These are phyloP conservation scores for Lysiphlebus fabarum DNA, from an alignment of 1,140 invertebrate genomes.

Conservation along the genomic window DNA sequence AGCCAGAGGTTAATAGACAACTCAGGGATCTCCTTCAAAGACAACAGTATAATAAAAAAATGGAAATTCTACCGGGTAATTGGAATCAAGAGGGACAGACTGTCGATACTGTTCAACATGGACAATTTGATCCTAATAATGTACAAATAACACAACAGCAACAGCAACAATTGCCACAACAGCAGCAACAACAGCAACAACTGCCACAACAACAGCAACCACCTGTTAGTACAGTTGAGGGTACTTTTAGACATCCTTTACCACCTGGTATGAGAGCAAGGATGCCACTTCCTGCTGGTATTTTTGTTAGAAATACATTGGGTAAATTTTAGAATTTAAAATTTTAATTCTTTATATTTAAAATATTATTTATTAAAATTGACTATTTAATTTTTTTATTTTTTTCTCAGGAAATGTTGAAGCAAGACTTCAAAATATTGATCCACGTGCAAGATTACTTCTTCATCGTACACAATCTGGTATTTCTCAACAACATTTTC, in stretches of 20 bases:
- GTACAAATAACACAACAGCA: slow-evolving; percentile 47
- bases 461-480: slow-evolving; percentile 46
- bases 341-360: slow-evolving; percentile 1
- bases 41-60: slow-evolving; percentile 61
- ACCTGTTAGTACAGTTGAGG: slow-evolving; percentile 43
- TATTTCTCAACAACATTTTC: slow-evolving; percentile 40
- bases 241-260: slow-evolving; percentile 60
- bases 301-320: slow-evolving; percentile 46
- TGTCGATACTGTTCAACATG: slow-evolving; percentile 34
- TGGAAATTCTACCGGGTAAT: slow-evolving; percentile 38
- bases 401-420: slow-evolving; percentile 39
- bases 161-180: slow-evolving; percentile 37
- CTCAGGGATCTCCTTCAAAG: slow-evolving; percentile 79
- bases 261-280: slow-evolving; percentile 58
- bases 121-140: slow-evolving; percentile 40
- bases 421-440: slow-evolving; percentile 50
- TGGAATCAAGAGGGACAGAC: slow-evolving; percentile 48
- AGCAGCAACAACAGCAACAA: slow-evolving; percentile 41
- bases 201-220: slow-evolving; percentile 40
- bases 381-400: not conserved
- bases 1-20: slow-evolving; percentile 66
- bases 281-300: slow-evolving; percentile 48
- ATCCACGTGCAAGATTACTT: slow-evolving; percentile 54
- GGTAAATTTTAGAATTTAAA: slow-evolving; percentile 32
- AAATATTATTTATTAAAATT: slow-evolving; percentile 3